Evolutionary conservation across 2,797 vertebrate species (phyloP).

Genomic region (Alfaro cultratus): DNA sequence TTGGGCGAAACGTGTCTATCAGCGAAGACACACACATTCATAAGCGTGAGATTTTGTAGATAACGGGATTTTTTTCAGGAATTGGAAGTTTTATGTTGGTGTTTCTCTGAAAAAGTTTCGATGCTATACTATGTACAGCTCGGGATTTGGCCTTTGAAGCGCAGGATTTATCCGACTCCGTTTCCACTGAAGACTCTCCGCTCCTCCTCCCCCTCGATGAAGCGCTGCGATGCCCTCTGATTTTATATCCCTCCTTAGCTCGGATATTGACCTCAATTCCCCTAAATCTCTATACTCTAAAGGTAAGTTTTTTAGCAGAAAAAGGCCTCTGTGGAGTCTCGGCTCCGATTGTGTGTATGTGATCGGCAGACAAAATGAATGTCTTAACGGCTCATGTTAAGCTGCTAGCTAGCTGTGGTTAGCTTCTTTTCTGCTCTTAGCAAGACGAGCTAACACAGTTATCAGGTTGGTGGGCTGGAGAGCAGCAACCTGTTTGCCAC

Average conservation of each 20-base stretch:
- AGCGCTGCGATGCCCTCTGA: slow-evolving; percentile 97
- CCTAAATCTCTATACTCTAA: slow-evolving; percentile 95
- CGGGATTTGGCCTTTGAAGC: slow-evolving; percentile 61
- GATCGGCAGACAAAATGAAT: slow-evolving; percentile 22
- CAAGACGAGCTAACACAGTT: slow-evolving; percentile 64
- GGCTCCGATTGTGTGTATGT: slow-evolving; percentile 21
- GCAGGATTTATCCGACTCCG: slow-evolving; percentile 59
- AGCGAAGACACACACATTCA: slow-evolving; percentile 55
- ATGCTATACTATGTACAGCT: slow-evolving; percentile 47
- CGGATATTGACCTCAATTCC: slow-evolving; percentile 95
- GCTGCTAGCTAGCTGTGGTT: slow-evolving; percentile 71
- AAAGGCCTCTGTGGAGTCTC: neutral
- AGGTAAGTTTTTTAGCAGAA: slow-evolving; percentile 83
- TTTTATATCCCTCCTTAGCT: slow-evolving; percentile 96
- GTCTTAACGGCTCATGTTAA: slow-evolving; percentile 58
- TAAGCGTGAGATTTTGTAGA: slow-evolving; percentile 49
- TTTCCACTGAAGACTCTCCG: slow-evolving; percentile 74
- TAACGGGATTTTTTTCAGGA: slow-evolving; percentile 38
- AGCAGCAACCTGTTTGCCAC: slow-evolving; percentile 41
- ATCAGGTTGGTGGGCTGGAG: slow-evolving; percentile 50
- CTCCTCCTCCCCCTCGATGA: slow-evolving; percentile 82
- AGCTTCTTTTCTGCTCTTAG: slow-evolving; percentile 69
- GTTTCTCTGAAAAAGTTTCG: slow-evolving; percentile 31
- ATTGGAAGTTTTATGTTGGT: slow-evolving; percentile 53
- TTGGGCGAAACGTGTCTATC: slow-evolving; percentile 63